Evolutionary conservation across 2,888 invertebrate species (phyloP), one percentile per base, ranked within the genome.

Genomic region (Caprella mutica): DNA sequence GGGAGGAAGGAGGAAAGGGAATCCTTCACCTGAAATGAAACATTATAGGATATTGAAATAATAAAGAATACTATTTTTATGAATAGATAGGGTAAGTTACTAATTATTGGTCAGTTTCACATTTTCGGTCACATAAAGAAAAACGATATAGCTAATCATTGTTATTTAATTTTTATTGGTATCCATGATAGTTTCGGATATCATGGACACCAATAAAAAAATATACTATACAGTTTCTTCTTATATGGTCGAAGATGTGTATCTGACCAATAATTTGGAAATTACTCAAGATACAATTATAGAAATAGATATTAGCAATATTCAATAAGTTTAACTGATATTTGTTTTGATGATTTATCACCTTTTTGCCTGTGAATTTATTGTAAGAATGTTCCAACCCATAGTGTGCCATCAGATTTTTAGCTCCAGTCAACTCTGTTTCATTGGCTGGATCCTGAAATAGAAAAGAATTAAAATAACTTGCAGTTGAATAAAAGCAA

Each of bases 301-400:
- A 21, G 43, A 8, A n/a, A n/a, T 12, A n/a, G 35, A 35, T 12
- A n/a, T n/a, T n/a, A n/a, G n/a, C n/a, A n/a, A n/a, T n/a, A n/a
- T n/a, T n/a, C n/a, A n/a, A n/a, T n/a, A n/a, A n/a, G n/a, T n/a
- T n/a, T n/a, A n/a, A n/a, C n/a, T 33, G 35, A 33, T 33, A 33
- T 33, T 12, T 12, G 12, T 12, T 33, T 33, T 12, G 12, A 33
- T 12, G 35, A 33, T 33, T 33, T 12, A 33, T 2, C 14, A 90
- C 80, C 75, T 93, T 93, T 71, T 93, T 92, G 53, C 92, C 93
- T 77, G 90, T 93, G 76, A 94, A 94, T 79, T 93, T 96, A 76
- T 88, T 93, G 74, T 94, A 92, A 21, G 94, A 91, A 76, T 96
- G 93, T 76, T 96, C 94, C 66, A 96, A 79, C 67, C 89, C 90